A percentile compares a stretch with the other conserved stretches of the same genome.
Conservation (phyloP, 2,888 invertebrate species). For the Andrena bicolor region DNA sequence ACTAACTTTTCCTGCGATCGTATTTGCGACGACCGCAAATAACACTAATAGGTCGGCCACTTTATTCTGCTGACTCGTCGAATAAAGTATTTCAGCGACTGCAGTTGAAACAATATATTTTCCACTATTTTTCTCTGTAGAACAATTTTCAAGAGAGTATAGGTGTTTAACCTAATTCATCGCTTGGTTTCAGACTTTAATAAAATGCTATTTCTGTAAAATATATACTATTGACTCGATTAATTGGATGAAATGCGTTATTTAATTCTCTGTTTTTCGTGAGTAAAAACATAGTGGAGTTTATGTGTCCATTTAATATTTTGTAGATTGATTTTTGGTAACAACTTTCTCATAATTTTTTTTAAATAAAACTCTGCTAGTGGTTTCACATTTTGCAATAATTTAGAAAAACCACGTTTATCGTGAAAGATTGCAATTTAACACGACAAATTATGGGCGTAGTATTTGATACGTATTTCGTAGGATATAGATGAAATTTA, state of each 20-base stretch:
- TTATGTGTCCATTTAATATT: not conserved
- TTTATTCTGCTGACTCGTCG: not conserved
- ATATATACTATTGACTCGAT: not conserved
- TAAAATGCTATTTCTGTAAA: not conserved
- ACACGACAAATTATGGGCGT: too few relatives aligned
- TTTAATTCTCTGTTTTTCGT: not conserved
- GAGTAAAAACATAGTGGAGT: not conserved
- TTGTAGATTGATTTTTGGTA: too few relatives aligned
- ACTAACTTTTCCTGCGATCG: conserved; percentile 25
- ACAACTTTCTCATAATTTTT: too few relatives aligned
- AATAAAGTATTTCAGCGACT: not conserved
- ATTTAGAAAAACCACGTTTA: too few relatives aligned
- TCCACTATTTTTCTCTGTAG: not conserved
- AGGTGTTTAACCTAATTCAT: not conserved
- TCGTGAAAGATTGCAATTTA: too few relatives aligned
- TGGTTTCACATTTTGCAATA: too few relatives aligned
- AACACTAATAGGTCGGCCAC: not conserved
- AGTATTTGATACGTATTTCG: too few relatives aligned
- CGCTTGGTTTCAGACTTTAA: not conserved
- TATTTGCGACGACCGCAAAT: conserved; percentile 5
- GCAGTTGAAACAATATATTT: not conserved
- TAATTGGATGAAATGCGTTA: not conserved
- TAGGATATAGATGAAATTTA: too few relatives aligned
- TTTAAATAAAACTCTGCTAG: too few relatives aligned
- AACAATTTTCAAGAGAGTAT: not conserved